Base-by-base conservation (phyloP, 1,140 invertebrate genomes). In the Laupala kohalensis region DNA sequence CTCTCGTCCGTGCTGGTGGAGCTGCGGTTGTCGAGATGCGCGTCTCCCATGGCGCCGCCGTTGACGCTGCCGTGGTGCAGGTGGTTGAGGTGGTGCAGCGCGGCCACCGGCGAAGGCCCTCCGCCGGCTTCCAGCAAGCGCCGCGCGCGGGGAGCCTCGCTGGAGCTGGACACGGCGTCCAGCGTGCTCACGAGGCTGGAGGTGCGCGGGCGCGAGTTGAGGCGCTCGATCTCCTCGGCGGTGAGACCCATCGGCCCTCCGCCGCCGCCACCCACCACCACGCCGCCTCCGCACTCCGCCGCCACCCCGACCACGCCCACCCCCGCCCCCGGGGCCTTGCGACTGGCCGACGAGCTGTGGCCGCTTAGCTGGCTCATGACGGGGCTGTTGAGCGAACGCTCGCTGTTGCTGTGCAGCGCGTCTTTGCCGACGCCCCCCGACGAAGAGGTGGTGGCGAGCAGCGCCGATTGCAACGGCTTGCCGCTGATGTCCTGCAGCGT, bases 401-500 rank as follows among this genome's bases (percentile, higher is more conserved):
- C 93, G 80, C 92, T 95, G 79, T 94, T 94, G 75, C 91, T 94
- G 80, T 92, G 91, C 26, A 92, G 80, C 0, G 86, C 90, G 76
- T 92, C 91, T 79, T 93, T 92, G 6, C 91, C 91, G 23, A 62
- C 67, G 9, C 91, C 91, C 0, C 89, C 91, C 0, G 91, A 93
- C 69, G 90, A 92, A 4, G 92, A 94, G 0, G 92, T 93, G 5
- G 93, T 94, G 0, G 92, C 93, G 65, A 96, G 79, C 6, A 96
- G 81, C 0, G 93, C 93, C 73, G 90, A 93, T 78, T 96, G 94
- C 27, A 95, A 78, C 1, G 93, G 93, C 77, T 95, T 96, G 0
- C 94, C 94, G 74, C 93, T 95, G 74, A 97, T 94, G 79, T 96
- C 94, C 80, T 96, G 92, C 25, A 97, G 81, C 0, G 94, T 96